Percentiles rank a stretch among this genome's conserved stretches.
Evolutionary conservation across 2,113 vertebrate genomes (phyloP).

Genomic region (Chionomys nivalis): DNA sequence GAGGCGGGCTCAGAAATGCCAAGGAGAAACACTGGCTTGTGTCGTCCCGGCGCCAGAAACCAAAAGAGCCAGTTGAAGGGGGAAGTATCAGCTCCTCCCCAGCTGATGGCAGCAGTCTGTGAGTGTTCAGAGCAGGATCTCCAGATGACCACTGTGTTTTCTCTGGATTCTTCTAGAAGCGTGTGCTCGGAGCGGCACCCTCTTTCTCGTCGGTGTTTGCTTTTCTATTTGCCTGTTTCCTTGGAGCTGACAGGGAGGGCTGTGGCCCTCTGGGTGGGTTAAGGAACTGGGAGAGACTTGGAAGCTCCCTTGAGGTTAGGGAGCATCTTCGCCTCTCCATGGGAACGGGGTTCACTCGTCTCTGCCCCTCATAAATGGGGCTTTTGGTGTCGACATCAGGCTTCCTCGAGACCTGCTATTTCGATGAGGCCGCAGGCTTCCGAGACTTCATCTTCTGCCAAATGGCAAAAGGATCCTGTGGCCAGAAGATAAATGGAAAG

Average conservation of each 20-base stretch:
- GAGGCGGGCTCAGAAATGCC: neutral
- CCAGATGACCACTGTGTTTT: neutral
- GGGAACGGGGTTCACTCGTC: neutral
- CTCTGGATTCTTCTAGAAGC: slow-evolving; percentile 12
- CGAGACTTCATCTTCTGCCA: slow-evolving; percentile 17
- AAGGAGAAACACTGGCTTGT: neutral
- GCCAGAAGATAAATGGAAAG: neutral
- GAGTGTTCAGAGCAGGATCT: neutral
- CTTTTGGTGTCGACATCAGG: neutral
- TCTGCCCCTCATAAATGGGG: neutral
- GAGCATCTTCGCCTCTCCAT: neutral
- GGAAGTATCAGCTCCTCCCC: neutral
- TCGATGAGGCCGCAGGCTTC: neutral
- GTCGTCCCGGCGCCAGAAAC: neutral
- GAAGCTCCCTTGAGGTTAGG: neutral
- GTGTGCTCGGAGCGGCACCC: neutral
- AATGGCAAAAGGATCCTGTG: neutral
- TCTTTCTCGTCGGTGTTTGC: neutral
- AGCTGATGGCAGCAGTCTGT: neutral
- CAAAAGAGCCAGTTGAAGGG: neutral
- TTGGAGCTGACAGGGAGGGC: neutral
- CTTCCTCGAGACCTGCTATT: neutral
- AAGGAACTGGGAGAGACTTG: neutral
- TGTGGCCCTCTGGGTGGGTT: neutral
- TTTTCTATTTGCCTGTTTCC: slow-evolving; percentile 46